Conservation (phyloP, 2,113 vertebrate genomes). For the Thryonomys swinderianus region DNA sequence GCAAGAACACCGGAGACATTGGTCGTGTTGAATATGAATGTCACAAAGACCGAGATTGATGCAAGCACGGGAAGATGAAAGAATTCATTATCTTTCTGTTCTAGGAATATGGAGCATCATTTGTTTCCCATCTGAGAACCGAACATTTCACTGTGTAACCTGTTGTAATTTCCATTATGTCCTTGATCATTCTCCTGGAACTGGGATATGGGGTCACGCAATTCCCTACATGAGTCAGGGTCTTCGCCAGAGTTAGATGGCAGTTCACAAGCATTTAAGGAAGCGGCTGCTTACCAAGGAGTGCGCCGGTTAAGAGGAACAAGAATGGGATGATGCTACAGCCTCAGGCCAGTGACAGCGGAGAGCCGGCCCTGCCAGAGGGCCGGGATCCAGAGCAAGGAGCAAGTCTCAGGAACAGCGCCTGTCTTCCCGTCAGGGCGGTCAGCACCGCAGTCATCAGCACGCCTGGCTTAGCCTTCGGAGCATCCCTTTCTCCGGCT, state of each 20-base stretch:
- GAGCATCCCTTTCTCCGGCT: background rate
- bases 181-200: slow-evolving; percentile 44
- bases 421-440: background rate
- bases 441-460: background rate
- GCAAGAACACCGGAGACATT: background rate
- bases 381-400: background rate
- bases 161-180: background rate
- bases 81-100: background rate
- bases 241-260: background rate
- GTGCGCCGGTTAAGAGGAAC: background rate
- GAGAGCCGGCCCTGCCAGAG: background rate
- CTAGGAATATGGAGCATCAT: background rate
- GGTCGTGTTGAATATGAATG: background rate
- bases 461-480: background rate
- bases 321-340: background rate
- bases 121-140: background rate
- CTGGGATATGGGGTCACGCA: background rate
- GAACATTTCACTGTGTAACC: background rate
- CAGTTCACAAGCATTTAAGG: background rate
- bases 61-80: background rate
- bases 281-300: background rate
- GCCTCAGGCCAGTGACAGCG: background rate
- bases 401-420: background rate
- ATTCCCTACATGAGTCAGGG: background rate
- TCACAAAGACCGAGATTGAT: background rate